phyloP scores from a whole-genome alignment of 2,113 vertebrate genomes.

The Lepus timidus region DNA sequence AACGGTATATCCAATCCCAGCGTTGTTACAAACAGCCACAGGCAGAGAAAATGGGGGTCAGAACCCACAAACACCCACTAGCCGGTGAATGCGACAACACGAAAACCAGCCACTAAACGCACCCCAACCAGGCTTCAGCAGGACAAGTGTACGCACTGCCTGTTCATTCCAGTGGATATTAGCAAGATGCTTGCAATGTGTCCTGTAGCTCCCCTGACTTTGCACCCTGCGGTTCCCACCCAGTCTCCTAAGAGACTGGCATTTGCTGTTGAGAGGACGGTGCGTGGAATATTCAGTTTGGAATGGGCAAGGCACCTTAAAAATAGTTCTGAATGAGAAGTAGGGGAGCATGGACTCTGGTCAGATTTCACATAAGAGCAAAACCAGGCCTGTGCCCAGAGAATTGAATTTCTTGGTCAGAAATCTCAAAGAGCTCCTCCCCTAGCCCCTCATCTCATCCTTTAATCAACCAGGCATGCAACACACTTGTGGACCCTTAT shows the following conservation, averaged over 20 bases:
- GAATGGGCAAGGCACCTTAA: constrained; percentile 71
- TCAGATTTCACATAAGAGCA: constrained; percentile 51
- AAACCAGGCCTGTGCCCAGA: constrained; percentile 9
- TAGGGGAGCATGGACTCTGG: not conserved
- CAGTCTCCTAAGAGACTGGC: not conserved
- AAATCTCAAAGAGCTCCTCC: constrained; percentile 33
- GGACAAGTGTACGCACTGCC: not conserved
- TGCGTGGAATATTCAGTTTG: constrained; percentile 23
- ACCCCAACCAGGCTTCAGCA: not conserved
- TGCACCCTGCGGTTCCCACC: not conserved
- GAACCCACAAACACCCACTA: not conserved
- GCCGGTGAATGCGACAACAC: not conserved
- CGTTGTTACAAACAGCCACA: not conserved
- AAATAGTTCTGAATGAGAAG: constrained; percentile 75
- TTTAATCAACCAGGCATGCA: not conserved
- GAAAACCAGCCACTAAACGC: not conserved
- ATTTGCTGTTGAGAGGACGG: constrained; percentile 23
- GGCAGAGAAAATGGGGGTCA: not conserved
- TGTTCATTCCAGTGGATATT: not conserved
- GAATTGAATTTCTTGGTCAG: constrained; percentile 72
- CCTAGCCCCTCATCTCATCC: not conserved
- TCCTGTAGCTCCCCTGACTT: not conserved
- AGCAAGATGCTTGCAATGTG: not conserved
- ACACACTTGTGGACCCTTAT: not conserved
- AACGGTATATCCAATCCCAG: not conserved